Conservation (phyloP, 92 coral and sea anemone genomes). For the Desmophyllum pertusum region DNA sequence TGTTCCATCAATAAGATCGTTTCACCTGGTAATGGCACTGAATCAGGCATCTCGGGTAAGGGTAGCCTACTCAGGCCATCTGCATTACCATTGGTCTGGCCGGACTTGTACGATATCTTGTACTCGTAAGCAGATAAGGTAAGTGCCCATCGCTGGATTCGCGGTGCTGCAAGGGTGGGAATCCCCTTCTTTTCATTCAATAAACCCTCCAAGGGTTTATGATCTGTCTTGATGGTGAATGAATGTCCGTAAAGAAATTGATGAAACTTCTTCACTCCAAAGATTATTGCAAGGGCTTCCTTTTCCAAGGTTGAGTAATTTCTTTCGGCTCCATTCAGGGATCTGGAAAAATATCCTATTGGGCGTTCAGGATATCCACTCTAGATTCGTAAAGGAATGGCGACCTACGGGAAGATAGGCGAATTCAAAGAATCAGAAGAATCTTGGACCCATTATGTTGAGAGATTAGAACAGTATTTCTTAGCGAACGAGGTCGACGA, state of each 20-base stretch:
- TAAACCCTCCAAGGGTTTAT: conserved; percentile 53
- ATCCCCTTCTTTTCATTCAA: conserved; percentile 56
- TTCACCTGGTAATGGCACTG: conserved; percentile 43
- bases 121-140: conserved; percentile 65
- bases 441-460: conserved; percentile 31
- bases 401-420: conserved; percentile 42
- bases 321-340: no score
- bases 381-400: conserved; percentile 25
- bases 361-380: conserved; percentile 39
- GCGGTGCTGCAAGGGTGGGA: conserved; percentile 50
- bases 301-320: no score
- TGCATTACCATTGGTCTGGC: conserved; percentile 58
- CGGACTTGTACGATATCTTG: conserved; percentile 52
- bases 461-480: no score
- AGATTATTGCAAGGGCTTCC: conserved; percentile 51
- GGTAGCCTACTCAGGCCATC: conserved; percentile 70
- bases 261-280: conserved; percentile 62
- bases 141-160: conserved; percentile 70
- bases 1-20: conserved; percentile 59
- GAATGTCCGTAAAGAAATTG: conserved; percentile 48
- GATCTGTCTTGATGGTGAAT: conserved; percentile 56
- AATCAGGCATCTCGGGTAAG: conserved; percentile 52
- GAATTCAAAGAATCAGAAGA: conserved; percentile 28
- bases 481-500: no score
- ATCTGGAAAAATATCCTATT: no score